Conservation (phyloP, 2,888 invertebrate species). For the Athetis lepigone region DNA sequence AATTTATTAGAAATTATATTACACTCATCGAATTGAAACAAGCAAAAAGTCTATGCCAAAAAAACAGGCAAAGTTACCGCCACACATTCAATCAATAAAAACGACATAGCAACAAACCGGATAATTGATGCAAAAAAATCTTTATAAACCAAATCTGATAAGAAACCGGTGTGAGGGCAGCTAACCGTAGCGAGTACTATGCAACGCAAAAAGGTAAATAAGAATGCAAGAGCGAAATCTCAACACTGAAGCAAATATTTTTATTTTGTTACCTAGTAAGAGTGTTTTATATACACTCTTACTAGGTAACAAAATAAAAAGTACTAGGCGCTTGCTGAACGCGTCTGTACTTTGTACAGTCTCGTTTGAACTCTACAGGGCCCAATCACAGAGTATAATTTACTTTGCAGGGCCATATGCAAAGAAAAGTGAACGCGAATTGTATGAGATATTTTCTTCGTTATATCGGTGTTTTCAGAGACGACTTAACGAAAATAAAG, state of each 20-base stretch:
- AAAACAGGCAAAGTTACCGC: conserved; percentile 44
- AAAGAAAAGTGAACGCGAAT: conserved; percentile 51
- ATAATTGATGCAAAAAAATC: conserved; percentile 70
- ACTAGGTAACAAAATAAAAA: conserved; percentile 45
- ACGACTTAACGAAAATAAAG: conserved; percentile 21
- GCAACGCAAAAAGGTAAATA: conserved; percentile 53
- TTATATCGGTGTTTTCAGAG: conserved; percentile 31
- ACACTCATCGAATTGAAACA: conserved; percentile 19
- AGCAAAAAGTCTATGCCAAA: conserved; percentile 46
- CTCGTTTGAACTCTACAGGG: conserved; percentile 46
- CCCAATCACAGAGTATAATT: conserved; percentile 37
- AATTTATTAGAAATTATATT: conserved; percentile 17
- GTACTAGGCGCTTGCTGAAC: conserved; percentile 21
- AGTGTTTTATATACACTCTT: conserved; percentile 19
- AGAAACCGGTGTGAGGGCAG: conserved; percentile 66
- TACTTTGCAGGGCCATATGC: conserved; percentile 37
- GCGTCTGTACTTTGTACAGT: conserved; percentile 35
- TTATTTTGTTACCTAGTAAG: conserved; percentile 41
- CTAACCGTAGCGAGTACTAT: conserved; percentile 61
- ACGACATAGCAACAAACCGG: conserved; percentile 62
- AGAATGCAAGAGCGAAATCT: conserved; percentile 59
- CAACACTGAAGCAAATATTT: conserved; percentile 36
- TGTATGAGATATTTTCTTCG: conserved; percentile 40
- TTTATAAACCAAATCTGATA: conserved; percentile 70
- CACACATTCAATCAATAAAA: conserved; percentile 57